Evolutionary conservation across 2,888 invertebrate species (phyloP), one percentile per base, ranked within the genome.

Genomic region (Bellardia pandia): DNA sequence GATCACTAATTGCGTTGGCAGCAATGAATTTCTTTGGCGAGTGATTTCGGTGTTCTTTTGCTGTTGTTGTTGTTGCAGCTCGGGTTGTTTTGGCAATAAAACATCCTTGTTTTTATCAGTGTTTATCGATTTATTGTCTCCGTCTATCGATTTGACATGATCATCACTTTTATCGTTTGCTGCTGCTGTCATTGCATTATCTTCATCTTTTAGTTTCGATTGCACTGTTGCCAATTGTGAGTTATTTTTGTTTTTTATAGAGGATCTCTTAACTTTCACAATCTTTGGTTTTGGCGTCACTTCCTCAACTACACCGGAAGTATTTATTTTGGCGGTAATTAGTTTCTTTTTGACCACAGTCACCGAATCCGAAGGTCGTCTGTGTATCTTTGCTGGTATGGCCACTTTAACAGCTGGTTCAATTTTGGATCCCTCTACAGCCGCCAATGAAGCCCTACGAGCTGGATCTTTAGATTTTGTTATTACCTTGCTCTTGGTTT

Each of bases 351-450:
- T 93, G 4, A 92, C 89, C 85, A 93, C 89, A 62, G 93, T 89
- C 81, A 91, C 92, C 11, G 93, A 92, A 88, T 93, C 93, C 16
- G 93, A 93, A 77, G 93, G 92, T 78, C 93, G 90, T 42, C 93
- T 90, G 86, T 91, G 91, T 88, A 85, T 86, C 62, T 88, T 89
- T 11, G 90, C 86, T 42, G 88, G 68, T 51, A 86, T 40, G 8
- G 84, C 56, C 58, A 83, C 71, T 82, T 89, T 89, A 48, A 90
- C 82, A 8, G 90, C 74, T 14, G 90, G 88, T 81, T 90, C 91
- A 77, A 92, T 92, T 90, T 90, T 91, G 5, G 92, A 92, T 68
- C 90, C 90, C 85, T 93, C 93, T n/a, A 92, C 91, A 4, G 92
- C 92, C 4, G 93, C 92, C 85, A 93, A 91, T 0, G 93, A 93